Evolutionary conservation across 2,113 vertebrate genomes (phyloP).

Genomic region (Gallinago undulata): DNA sequence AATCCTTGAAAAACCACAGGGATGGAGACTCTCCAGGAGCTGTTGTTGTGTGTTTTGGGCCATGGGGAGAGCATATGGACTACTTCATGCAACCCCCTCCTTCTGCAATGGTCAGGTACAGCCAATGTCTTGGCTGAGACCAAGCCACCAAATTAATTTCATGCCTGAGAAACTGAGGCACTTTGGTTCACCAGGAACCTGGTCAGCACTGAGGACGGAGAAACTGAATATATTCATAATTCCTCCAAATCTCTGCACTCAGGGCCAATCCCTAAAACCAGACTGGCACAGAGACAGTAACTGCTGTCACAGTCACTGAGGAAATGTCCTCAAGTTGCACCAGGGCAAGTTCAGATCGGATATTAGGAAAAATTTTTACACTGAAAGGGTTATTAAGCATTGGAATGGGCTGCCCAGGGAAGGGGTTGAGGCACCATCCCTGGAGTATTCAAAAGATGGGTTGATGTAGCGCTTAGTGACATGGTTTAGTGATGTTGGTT

Average conservation of each 20-base stretch:
- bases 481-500: no score
- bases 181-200: neutral
- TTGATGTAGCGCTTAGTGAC: no score
- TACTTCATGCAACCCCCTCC: neutral
- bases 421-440: no score
- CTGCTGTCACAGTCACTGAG: neutral
- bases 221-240: neutral
- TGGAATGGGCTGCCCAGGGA: no score
- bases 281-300: neutral
- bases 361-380: no score
- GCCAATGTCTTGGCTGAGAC: neutral
- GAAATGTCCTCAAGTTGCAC: no score
- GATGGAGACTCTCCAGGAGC: neutral
- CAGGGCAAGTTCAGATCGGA: no score
- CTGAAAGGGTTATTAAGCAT: no score
- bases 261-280: neutral
- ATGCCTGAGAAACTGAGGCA: neutral
- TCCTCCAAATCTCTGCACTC: neutral
- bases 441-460: no score
- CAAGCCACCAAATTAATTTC: neutral
- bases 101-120: rapidly evolving
- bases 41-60: neutral
- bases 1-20: neutral
- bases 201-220: neutral
- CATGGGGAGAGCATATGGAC: neutral